Conservation (phyloP, 2,113 vertebrate genomes). For the Eira barbara region DNA sequence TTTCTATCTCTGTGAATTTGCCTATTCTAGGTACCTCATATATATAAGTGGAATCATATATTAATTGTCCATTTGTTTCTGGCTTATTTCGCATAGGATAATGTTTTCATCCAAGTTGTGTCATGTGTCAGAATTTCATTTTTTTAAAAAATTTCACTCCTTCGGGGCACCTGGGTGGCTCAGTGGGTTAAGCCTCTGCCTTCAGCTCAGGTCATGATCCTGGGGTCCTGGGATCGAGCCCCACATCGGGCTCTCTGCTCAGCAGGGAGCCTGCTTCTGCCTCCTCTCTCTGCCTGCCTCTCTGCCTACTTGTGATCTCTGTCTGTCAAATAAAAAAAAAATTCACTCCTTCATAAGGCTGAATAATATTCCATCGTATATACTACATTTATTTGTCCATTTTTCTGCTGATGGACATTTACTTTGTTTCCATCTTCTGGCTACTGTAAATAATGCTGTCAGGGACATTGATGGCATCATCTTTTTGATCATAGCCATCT, state of each 20-base stretch:
- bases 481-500: neutral
- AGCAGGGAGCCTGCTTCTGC: no score
- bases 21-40: neutral
- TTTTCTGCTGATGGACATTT: conserved; percentile 24
- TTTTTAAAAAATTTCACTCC: no score
- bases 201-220: no score
- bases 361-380: neutral
- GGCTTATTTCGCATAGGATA: neutral
- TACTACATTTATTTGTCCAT: neutral
- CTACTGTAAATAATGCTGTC: neutral
- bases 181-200: no score
- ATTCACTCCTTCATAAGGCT: neutral
- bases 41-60: neutral
- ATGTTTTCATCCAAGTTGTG: conserved; percentile 6
- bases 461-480: neutral
- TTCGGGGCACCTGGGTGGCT: no score
- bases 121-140: conserved; percentile 15
- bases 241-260: no score
- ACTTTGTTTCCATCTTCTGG: neutral
- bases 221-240: no score
- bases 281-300: no score
- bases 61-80: neutral
- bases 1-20: neutral
- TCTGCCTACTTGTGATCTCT: no score
- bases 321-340: neutral